phyloP scores from a whole-genome alignment of 2,797 vertebrate genomes.

The Tadarida brasiliensis region DNA sequence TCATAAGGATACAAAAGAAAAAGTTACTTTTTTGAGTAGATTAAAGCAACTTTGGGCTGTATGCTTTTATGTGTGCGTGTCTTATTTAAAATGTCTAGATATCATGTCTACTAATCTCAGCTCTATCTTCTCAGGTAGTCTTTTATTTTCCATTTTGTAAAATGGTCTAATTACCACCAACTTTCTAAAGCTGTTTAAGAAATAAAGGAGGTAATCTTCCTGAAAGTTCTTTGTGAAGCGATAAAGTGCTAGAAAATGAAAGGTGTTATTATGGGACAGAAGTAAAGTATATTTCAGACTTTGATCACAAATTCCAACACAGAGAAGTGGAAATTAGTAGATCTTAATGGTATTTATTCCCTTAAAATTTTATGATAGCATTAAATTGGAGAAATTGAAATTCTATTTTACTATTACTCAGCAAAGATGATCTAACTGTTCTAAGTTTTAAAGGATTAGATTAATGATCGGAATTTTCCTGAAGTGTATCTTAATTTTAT shows the following conservation, averaged over 20 bases:
- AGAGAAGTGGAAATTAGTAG: background rate
- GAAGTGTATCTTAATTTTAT: conserved; percentile 18
- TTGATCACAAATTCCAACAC: background rate
- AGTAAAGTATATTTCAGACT: background rate
- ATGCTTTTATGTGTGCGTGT: background rate
- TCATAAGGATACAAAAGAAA: background rate
- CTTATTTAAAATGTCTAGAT: background rate
- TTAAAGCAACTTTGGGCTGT: background rate
- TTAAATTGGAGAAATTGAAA: conserved; percentile 11
- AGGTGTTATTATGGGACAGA: background rate
- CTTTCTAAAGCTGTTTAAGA: conserved; percentile 40
- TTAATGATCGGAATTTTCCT: background rate
- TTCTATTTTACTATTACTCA: conserved; percentile 42
- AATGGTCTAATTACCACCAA: background rate
- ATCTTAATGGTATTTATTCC: background rate
- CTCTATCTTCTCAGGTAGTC: background rate
- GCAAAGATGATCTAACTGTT: background rate
- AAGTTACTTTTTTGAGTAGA: background rate
- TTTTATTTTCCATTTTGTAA: conserved; percentile 30
- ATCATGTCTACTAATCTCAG: background rate
- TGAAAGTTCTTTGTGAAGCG: conserved; percentile 1
- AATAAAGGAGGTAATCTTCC: conserved; percentile 14
- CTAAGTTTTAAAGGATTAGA: conserved; percentile 11
- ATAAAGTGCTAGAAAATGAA: conserved; percentile 14
- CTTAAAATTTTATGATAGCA: background rate